Evolutionary conservation across 2,888 invertebrate species (phyloP).

Genomic region (Diplazon laetatorius): DNA sequence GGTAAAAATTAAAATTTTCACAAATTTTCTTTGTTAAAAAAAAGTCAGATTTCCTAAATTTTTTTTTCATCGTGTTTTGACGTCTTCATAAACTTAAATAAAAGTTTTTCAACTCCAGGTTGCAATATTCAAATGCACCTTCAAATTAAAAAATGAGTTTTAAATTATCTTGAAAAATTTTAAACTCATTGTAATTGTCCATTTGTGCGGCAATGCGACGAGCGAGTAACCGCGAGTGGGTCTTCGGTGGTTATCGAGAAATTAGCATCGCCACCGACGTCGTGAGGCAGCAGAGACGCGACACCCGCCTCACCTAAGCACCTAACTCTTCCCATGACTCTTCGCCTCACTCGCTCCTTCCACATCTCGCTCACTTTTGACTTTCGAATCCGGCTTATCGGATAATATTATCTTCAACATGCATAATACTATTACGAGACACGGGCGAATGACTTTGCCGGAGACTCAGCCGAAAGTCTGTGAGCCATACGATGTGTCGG

Average conservation of each 20-base stretch:
- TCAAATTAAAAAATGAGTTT: no score
- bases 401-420: slow-evolving; percentile 45
- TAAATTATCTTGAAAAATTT: no score
- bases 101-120: no score
- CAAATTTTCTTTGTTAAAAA: no score
- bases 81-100: no score
- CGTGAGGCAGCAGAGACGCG: background rate
- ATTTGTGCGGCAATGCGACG: background rate
- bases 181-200: background rate
- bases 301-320: background rate
- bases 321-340: no score
- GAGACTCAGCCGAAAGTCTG: slow-evolving; percentile 22
- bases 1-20: no score
- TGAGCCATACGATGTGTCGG: slow-evolving; percentile 39
- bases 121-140: no score
- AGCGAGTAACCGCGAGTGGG: slow-evolving; percentile 11
- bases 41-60: no score
- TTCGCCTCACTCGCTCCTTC: background rate
- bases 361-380: slow-evolving; percentile 3
- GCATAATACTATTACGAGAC: slow-evolving; percentile 43
- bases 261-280: slow-evolving; percentile 59
- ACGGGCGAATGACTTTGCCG: slow-evolving; percentile 5
- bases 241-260: slow-evolving; percentile 59
- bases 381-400: slow-evolving; percentile 27
- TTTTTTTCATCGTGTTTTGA: no score